phyloP scores from a whole-genome alignment of 2,797 vertebrate genomes.

The Allenopithecus nigroviridis region DNA sequence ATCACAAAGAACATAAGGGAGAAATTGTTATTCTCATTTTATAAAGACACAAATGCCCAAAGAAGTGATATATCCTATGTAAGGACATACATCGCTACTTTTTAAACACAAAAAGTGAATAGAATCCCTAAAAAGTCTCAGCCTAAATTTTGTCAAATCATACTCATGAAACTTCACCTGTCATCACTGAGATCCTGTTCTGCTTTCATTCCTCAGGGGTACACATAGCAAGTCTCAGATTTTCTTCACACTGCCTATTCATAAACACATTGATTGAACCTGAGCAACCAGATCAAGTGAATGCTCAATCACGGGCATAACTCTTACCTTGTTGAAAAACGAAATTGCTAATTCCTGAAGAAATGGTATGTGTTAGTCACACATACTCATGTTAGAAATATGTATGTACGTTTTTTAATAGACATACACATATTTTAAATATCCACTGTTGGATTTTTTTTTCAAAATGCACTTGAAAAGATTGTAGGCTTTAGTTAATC shows the following conservation, averaged over 20 bases:
- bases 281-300: not conserved
- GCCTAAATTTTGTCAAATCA: not conserved
- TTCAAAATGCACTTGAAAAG: not conserved
- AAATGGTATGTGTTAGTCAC: not conserved
- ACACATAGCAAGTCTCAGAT: not conserved
- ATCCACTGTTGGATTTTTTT: not conserved
- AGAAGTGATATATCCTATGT: not conserved
- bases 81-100: not conserved
- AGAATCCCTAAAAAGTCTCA: not conserved
- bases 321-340: not conserved
- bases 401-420: not conserved
- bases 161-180: not conserved
- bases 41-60: not conserved
- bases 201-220: not conserved
- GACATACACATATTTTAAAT: not conserved
- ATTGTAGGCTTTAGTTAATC: not conserved
- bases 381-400: not conserved
- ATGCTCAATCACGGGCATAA: no score
- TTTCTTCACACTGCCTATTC: no score
- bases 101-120: not conserved
- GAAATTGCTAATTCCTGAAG: not conserved
- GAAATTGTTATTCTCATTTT: not conserved
- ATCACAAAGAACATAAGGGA: not conserved
- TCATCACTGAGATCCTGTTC: not conserved
- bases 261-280: not conserved